Percentiles rank a stretch among this genome's conserved stretches.
phyloP scores from a whole-genome alignment of 2,113 vertebrate genomes.

The Phalacrocorax aristotelis region DNA sequence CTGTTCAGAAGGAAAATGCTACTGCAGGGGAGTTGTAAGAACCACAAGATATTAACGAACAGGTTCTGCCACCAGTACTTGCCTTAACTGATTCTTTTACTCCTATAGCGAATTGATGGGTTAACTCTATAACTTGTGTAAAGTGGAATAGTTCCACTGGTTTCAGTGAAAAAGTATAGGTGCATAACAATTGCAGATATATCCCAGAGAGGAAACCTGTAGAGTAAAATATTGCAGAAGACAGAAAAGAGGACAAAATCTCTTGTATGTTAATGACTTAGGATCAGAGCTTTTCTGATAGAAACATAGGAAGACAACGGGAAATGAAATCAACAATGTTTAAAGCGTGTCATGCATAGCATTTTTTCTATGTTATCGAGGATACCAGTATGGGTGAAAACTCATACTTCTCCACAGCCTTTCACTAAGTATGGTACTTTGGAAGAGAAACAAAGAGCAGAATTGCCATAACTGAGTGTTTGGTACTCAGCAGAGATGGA shows the following conservation, averaged over 20 bases:
- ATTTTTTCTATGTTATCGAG: neutral
- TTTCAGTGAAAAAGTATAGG: neutral
- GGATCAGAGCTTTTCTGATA: neutral
- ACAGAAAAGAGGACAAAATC: neutral
- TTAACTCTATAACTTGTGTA: neutral
- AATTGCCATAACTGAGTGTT: neutral
- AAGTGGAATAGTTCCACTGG: neutral
- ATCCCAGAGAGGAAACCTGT: neutral
- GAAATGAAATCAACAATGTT: neutral
- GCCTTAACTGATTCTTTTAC: neutral
- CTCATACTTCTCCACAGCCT: neutral
- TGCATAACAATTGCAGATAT: neutral
- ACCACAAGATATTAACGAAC: neutral
- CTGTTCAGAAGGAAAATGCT: neutral
- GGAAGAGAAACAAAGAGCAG: neutral
- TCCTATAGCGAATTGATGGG: neutral
- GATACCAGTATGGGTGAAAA: neutral
- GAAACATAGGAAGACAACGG: neutral
- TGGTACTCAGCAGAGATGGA: neutral
- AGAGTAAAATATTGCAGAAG: neutral
- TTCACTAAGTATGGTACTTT: neutral
- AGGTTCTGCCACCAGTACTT: neutral
- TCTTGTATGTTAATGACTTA: neutral
- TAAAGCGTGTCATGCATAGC: neutral
- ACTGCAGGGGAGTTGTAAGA: neutral